These are phyloP conservation scores for Drosophila macrospina DNA, from an alignment of 2,888 invertebrate genomes.

Conservation along the genomic window DNA sequence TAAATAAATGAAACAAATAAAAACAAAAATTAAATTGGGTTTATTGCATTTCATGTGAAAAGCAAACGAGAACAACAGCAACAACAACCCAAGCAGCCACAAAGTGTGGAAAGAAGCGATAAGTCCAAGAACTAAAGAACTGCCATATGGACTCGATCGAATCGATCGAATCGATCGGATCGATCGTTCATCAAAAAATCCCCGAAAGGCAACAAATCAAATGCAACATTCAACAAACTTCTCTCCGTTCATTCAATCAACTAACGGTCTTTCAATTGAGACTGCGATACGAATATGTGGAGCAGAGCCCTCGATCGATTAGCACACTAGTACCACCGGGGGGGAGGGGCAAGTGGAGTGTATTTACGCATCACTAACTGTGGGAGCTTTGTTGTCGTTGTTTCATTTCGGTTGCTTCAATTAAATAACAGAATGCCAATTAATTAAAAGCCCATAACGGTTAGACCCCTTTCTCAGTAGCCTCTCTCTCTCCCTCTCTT, in stretches of 20 bases:
- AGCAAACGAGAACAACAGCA: slow-evolving; percentile 54
- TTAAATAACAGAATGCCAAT: slow-evolving; percentile 76
- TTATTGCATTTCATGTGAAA: slow-evolving; percentile 80
- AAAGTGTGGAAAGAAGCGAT: slow-evolving; percentile 44
- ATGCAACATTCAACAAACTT: slow-evolving; percentile 24
- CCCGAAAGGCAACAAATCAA: slow-evolving; percentile 50
- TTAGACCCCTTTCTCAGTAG: slow-evolving; percentile 19
- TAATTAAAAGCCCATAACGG: slow-evolving; percentile 79
- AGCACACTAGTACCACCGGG: background rate
- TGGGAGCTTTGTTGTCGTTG: slow-evolving; percentile 23
- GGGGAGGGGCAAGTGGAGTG: background rate
- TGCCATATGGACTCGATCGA: slow-evolving; percentile 46
- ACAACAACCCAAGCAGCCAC: slow-evolving; percentile 7
- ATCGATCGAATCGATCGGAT: slow-evolving; percentile 2
- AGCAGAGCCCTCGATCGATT: slow-evolving; percentile 25
- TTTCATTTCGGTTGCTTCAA: slow-evolving; percentile 57
- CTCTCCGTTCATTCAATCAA: slow-evolving; percentile 43
- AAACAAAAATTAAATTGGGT: slow-evolving; percentile 77
- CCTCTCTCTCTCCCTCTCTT: background rate
- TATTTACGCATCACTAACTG: slow-evolving; percentile 63
- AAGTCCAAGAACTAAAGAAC: slow-evolving; percentile 33
- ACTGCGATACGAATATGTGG: slow-evolving; percentile 24
- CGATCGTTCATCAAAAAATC: slow-evolving; percentile 36
- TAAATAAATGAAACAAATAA: slow-evolving; percentile 76
- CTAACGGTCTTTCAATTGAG: slow-evolving; percentile 43